phyloP scores from a whole-genome alignment of 1,140 invertebrate species.

The Camponotus vicinus region DNA sequence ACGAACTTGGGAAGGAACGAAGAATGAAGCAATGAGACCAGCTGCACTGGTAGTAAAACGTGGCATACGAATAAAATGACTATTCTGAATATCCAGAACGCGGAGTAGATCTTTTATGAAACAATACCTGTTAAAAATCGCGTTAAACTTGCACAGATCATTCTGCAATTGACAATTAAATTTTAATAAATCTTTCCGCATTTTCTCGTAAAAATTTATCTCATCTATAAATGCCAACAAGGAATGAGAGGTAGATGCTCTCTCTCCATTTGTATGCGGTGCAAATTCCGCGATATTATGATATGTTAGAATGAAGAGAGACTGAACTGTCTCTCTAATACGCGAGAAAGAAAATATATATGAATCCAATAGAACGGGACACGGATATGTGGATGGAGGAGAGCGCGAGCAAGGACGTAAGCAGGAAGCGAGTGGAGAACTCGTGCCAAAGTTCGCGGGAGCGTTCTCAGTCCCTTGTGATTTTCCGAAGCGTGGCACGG shows the following conservation, averaged over 20 bases:
- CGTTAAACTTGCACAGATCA: background rate
- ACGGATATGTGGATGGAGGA: background rate
- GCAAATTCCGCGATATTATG: background rate
- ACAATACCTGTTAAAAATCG: conserved; percentile 44
- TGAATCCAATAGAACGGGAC: conserved; percentile 16
- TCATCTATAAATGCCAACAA: background rate
- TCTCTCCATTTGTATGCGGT: background rate
- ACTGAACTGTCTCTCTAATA: conserved; percentile 19
- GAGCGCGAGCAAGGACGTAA: conserved; percentile 6
- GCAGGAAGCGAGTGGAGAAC: conserved; percentile 55
- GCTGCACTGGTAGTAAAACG: conserved; percentile 35
- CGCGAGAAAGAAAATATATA: conserved; percentile 30
- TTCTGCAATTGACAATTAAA: background rate
- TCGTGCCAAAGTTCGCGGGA: conserved; percentile 75
- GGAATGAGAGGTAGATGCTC: background rate
- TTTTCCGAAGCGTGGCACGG: conserved; percentile 48
- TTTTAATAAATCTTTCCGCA: background rate
- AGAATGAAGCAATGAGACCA: conserved; percentile 18
- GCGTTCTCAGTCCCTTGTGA: conserved; percentile 78
- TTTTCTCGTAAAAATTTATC: conserved; percentile 18
- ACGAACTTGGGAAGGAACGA: conserved; percentile 22
- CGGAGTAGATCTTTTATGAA: conserved; percentile 9
- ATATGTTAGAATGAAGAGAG: background rate
- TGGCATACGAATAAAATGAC: conserved; percentile 32
- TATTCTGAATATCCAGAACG: conserved; percentile 34